These are phyloP conservation scores for Phengaris alcon DNA, from an alignment of 2,888 invertebrate genomes.

Conservation along the genomic window DNA sequence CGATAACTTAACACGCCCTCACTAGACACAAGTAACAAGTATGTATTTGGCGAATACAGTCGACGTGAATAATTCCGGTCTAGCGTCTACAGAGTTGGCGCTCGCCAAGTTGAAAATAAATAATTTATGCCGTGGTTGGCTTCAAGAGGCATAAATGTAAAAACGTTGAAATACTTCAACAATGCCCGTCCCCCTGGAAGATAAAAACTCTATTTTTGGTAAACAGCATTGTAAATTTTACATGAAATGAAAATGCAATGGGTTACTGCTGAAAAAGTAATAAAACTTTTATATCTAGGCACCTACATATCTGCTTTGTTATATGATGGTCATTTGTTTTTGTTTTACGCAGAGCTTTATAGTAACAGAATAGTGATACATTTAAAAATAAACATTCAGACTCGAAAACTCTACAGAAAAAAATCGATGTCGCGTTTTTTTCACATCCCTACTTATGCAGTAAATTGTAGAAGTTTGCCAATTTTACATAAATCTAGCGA, in stretches of 20 bases:
- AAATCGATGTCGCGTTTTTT: not conserved
- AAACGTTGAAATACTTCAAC: conserved; percentile 31
- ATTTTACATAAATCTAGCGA: conserved; percentile 32
- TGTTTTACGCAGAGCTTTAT: no score
- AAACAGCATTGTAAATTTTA: conserved; percentile 19
- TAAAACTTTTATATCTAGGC: not conserved
- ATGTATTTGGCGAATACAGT: conserved; percentile 40
- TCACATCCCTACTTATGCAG: conserved; percentile 14
- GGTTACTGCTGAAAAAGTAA: not conserved
- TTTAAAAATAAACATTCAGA: not conserved
- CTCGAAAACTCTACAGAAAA: not conserved
- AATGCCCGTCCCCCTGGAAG: conserved; percentile 24
- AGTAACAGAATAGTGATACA: not conserved
- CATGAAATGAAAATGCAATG: conserved; percentile 16
- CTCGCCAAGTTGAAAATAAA: conserved; percentile 46
- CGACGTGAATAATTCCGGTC: conserved; percentile 57
- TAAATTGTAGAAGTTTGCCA: conserved; percentile 31
- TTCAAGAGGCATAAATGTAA: conserved; percentile 33
- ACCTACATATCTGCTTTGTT: no score
- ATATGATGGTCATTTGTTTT: no score
- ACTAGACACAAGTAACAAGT: conserved; percentile 24
- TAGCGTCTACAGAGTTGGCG: conserved; percentile 42
- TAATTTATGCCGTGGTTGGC: conserved; percentile 51
- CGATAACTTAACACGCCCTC: conserved; percentile 24
- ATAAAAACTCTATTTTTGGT: conserved; percentile 27